phyloP scores from a whole-genome alignment of 2,888 invertebrate species.

The Cryptocheilus praepositus region DNA sequence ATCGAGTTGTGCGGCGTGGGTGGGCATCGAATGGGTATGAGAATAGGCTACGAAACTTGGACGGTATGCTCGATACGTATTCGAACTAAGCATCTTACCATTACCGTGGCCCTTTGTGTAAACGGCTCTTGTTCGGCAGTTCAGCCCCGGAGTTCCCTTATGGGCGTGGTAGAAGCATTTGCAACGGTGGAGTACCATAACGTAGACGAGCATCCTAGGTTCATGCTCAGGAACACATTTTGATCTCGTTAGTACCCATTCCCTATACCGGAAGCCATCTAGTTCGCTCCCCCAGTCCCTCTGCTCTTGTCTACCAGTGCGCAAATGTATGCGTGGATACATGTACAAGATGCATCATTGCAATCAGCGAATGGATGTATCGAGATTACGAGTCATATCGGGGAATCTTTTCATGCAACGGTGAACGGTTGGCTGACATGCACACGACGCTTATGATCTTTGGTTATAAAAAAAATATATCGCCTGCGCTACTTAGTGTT shows the following conservation, averaged over 20 bases:
- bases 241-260: slow-evolving; percentile 51
- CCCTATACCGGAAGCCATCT: slow-evolving; percentile 21
- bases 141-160: slow-evolving; percentile 48
- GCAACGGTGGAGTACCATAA: slow-evolving; percentile 37
- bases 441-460: too few relatives aligned
- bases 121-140: slow-evolving; percentile 64
- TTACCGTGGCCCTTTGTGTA: slow-evolving; percentile 53
- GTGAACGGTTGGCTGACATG: too few relatives aligned
- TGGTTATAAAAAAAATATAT: too few relatives aligned
- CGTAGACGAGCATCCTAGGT: slow-evolving; percentile 32
- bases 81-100: slow-evolving; percentile 34
- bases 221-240: slow-evolving; percentile 51
- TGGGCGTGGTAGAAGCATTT: slow-evolving; percentile 46
- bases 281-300: not conserved
- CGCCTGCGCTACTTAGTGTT: too few relatives aligned
- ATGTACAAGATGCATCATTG: too few relatives aligned
- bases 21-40: too few relatives aligned
- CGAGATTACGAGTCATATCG: too few relatives aligned
- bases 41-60: slow-evolving; percentile 26
- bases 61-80: slow-evolving; percentile 6
- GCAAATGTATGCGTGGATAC: not conserved
- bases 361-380: too few relatives aligned
- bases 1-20: too few relatives aligned
- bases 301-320: not conserved
- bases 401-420: too few relatives aligned